Evolutionary conservation across 2,113 vertebrate genomes (phyloP).

Genomic region (Loxodonta africana): DNA sequence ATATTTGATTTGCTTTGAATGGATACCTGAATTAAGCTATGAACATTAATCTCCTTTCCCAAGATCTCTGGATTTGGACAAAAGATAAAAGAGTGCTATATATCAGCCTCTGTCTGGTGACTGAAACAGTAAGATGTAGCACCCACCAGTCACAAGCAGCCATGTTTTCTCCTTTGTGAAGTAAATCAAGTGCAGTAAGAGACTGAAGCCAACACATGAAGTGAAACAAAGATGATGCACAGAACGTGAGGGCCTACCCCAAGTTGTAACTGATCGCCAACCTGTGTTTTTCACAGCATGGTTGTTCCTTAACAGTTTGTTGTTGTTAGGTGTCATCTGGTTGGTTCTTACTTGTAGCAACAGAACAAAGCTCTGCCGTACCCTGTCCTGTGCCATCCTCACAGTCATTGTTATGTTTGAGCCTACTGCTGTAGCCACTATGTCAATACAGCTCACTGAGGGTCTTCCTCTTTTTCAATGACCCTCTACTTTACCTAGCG

Average conservation of each 20-base stretch:
- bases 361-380: no score
- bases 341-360: no score
- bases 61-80: neutral
- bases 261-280: neutral
- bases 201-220: neutral
- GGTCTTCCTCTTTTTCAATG: no score
- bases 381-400: no score
- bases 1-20: neutral
- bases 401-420: no score
- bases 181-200: neutral
- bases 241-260: neutral
- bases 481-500: no score
- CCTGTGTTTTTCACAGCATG: neutral
- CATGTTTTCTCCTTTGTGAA: neutral
- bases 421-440: no score
- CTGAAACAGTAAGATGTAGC: neutral
- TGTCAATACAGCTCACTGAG: no score
- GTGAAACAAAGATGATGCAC: neutral
- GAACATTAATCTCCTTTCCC: neutral
- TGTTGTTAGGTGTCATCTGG: no score
- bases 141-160: rapidly evolving
- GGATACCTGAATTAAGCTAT: neutral
- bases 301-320: neutral
- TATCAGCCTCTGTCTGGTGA: neutral
- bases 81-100: neutral